Evolutionary conservation across 2,888 invertebrate genomes (phyloP), one percentile per base, ranked within the genome.

Genomic region (Tenthredo scrophulariae): DNA sequence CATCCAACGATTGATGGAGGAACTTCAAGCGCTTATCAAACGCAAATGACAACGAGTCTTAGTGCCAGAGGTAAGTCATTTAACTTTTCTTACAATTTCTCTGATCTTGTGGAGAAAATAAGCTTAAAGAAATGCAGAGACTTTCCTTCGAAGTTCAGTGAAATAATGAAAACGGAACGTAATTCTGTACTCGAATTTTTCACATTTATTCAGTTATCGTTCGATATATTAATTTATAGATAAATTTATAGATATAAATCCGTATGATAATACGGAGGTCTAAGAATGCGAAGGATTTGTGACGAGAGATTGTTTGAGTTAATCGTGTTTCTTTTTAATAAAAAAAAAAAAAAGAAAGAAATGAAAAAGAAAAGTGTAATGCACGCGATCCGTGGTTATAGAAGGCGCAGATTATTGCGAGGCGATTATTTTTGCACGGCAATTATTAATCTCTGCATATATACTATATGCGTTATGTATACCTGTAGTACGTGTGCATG

Each of bases 1-100:
- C 92, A 91, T 88, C 90, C 92, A 18, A 86, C 89, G 7, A 89
- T 91, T 84, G 91, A 91, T 84, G 85, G 88, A 62, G 87, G 90
- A 46, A 87, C 92, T 13, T 88, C 91, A n/a, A 87, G 89, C 50
- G 86, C 89, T 83, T 92, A 92, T 85, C 89, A 91, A 33, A 88
- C 91, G 75, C 92, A 90, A 85, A 89, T 91, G 26, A 89, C 91
- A 15, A 83, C 91, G 1, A 91, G 90, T 85, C 87, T 88, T 74
- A 89, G 89, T 74, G 86, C 91, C 22, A 90, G 91, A 91, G 92
- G 92, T 92, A 86, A 87, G 72, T 9, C 10, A 54, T 50, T 46
- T 2, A 29, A 75, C 10, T 54, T 50, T 54, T 26, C 2, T 6
- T 6, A 50, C 50, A 50, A 50, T 54, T n/a, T 46, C 46, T 46